phyloP scores from a whole-genome alignment of 1,140 invertebrate genomes.

The Mya arenaria region DNA sequence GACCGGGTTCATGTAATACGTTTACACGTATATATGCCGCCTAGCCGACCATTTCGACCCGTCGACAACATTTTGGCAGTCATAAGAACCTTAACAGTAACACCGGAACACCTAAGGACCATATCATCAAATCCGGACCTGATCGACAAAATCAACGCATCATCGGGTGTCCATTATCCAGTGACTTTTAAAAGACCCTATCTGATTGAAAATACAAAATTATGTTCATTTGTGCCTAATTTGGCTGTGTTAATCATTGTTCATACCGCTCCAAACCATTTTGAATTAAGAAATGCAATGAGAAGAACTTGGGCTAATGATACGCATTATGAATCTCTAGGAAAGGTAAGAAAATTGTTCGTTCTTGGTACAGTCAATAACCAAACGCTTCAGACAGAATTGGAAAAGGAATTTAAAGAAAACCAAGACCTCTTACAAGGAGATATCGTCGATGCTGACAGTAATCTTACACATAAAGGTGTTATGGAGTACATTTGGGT shows the following conservation, averaged over 20 bases:
- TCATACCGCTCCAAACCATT: slow-evolving; percentile 59
- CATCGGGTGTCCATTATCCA: too few species aligned
- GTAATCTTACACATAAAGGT: slow-evolving; percentile 82
- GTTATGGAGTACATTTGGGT: slow-evolving; percentile 93
- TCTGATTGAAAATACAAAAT: not conserved
- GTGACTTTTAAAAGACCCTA: too few species aligned
- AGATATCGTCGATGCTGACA: slow-evolving; percentile 66
- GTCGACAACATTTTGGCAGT: too few species aligned
- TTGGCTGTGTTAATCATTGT: slow-evolving; percentile 55
- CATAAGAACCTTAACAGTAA: too few species aligned
- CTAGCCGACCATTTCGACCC: too few species aligned
- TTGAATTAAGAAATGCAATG: slow-evolving; percentile 54
- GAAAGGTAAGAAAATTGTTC: slow-evolving; percentile 83
- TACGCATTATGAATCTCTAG: slow-evolving; percentile 5
- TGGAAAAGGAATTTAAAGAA: slow-evolving; percentile 46
- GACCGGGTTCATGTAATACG: too few species aligned
- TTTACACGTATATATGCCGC: too few species aligned
- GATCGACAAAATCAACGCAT: too few species aligned
- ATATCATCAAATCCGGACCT: too few species aligned
- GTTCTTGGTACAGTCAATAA: slow-evolving; percentile 85
- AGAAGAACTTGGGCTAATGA: slow-evolving; percentile 71
- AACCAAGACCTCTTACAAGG: slow-evolving; percentile 69
- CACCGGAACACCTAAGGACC: too few species aligned
- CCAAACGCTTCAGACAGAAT: not conserved
- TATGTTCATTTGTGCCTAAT: not conserved